Evolutionary conservation across 2,113 vertebrate species (phyloP).

Genomic region (Cynoglossus semilaevis): DNA sequence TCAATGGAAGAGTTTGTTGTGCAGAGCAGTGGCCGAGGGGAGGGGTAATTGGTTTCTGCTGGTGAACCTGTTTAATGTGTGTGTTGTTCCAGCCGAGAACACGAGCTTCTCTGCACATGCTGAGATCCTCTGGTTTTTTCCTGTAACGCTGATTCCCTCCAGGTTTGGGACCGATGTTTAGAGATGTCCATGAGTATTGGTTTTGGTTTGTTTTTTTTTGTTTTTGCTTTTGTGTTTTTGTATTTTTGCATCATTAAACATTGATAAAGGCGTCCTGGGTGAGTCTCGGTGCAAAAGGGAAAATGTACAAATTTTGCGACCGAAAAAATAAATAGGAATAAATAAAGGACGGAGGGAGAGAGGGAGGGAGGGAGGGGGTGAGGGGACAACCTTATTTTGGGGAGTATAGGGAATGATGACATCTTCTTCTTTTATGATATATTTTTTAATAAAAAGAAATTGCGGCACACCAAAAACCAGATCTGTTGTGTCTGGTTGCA

Average conservation of each 20-base stretch:
- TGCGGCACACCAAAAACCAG: too few species aligned
- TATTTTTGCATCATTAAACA: neutral
- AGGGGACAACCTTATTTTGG: too few species aligned
- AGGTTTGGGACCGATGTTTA: constrained; percentile 40
- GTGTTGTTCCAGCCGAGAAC: constrained; percentile 51
- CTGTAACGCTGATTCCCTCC: constrained; percentile 23
- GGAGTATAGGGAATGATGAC: too few species aligned
- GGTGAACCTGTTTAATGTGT: constrained; percentile 61
- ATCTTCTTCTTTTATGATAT: too few species aligned
- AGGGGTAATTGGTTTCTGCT: constrained; percentile 73
- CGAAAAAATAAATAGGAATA: too few species aligned
- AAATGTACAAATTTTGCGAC: too few species aligned
- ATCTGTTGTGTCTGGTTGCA: too few species aligned
- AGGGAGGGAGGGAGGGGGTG: too few species aligned
- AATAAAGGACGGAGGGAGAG: too few species aligned
- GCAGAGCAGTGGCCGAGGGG: constrained; percentile 51
- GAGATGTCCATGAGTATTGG: constrained; percentile 40
- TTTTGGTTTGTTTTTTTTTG: constrained; percentile 54
- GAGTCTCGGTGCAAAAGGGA: too few species aligned
- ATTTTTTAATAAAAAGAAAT: too few species aligned
- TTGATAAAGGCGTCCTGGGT: neutral
- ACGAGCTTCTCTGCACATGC: constrained; percentile 28
- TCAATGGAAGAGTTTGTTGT: constrained; percentile 77
- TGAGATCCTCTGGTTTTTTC: constrained; percentile 29
- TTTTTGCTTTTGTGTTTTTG: constrained; percentile 12